Base-by-base conservation (phyloP, 2,888 invertebrate species). In the Poecilobothrus nobilitatus region DNA sequence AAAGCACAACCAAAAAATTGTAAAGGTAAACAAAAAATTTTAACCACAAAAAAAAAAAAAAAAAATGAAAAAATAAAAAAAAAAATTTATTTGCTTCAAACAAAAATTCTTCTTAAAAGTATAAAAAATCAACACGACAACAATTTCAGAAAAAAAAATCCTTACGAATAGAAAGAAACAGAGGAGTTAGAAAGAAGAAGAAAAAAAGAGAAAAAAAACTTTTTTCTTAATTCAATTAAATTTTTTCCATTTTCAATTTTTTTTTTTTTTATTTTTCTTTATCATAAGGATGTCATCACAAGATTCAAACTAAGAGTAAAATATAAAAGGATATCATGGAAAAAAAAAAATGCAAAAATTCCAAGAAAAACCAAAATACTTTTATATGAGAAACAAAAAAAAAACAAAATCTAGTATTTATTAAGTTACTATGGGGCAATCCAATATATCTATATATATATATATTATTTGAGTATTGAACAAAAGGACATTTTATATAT, bases 251-350 rank as follows among this genome's bases (percentile, higher is more conserved):
- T 53, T 53, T 53, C n/a, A 18, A 18, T 15, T 15, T 5, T 53
- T 53, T n/a, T 53, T 53, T 2, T 18, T 53, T 15, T 15, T 5
- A 15, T 53, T n/a, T 53, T 53, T 2, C 53, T 53, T 53, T 53
- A 53, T 53, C 53, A 53, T 53, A 53, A 53, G 18, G 53, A 53
- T 53, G 53, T 53, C 53, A 53, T 53, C 53, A 53, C 53, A 53
- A 53, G 53, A 53, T 6, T 10, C 37, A 37, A 12, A 37, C 5
- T 37, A 37, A 34, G 34, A 34, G 8, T 5, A 37, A 37, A 37
- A 37, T 37, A 37, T 8, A 37, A 37, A 37, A 37, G 37, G 12
- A 37, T 10, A 37, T 37, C 12, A 10, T 37, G 12, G 18, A 53
- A 53, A 18, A 2, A 53, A 18, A 2, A 53, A 53, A 53, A 53